Conservation (phyloP, 2,888 invertebrate genomes). For the Hydraecia micacea region DNA sequence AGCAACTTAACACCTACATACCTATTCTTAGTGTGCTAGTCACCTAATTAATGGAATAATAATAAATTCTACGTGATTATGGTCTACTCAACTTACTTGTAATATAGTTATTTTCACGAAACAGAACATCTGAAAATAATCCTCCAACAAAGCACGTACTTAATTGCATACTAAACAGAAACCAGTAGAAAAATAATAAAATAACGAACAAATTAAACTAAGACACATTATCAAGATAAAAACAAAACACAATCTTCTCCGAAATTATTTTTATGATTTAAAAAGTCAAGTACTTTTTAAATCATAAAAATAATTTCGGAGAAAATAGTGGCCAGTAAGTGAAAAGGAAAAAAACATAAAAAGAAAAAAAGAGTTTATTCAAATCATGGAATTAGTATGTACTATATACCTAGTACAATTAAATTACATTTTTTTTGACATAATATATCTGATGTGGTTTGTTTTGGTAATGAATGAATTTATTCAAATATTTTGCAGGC, state of each 20-base stretch:
- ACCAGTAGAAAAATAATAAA: not conserved
- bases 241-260: slow-evolving; percentile 14
- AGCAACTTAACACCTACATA: slow-evolving; percentile 26
- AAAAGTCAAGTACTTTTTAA: no score
- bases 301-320: not conserved
- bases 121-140: not conserved
- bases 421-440: not conserved
- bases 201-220: not conserved
- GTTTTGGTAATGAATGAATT: not conserved
- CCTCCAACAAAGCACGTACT: not conserved
- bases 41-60: slow-evolving; percentile 7
- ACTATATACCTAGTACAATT: not conserved
- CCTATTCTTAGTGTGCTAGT: not conserved
- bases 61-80: not conserved
- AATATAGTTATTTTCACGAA: slow-evolving; percentile 12
- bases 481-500: slow-evolving; percentile 15
- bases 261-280: no score
- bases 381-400: not conserved
- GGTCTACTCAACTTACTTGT: not conserved
- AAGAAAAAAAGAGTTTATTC: slow-evolving; percentile 24
- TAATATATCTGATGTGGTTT: not conserved
- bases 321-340: slow-evolving; percentile 20
- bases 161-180: not conserved
- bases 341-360: not conserved
- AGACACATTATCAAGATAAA: not conserved